These are phyloP conservation scores for Sarcoramphus papa DNA, from an alignment of 2,797 vertebrate species.

Conservation along the genomic window DNA sequence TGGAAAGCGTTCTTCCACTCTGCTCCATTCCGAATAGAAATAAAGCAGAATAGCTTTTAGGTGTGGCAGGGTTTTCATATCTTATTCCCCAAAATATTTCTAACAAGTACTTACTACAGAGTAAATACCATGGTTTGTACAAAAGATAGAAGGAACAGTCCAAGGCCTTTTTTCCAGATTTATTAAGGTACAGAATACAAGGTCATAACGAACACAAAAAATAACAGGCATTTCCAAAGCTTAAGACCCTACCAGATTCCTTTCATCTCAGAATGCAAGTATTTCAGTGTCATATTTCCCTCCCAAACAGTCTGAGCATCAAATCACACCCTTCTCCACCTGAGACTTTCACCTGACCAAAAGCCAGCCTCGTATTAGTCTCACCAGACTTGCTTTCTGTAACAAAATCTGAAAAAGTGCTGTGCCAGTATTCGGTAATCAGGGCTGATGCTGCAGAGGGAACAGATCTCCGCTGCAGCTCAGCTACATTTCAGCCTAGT, in stretches of 20 bases:
- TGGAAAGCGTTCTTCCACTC: neutral
- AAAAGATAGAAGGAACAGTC: neutral
- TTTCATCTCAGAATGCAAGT: accelerated
- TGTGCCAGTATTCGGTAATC: neutral
- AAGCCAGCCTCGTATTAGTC: neutral
- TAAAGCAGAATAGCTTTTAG: neutral
- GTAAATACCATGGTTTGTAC: neutral
- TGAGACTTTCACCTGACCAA: accelerated
- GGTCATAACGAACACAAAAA: accelerated
- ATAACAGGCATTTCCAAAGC: accelerated
- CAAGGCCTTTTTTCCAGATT: neutral
- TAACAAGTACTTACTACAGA: neutral
- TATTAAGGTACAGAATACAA: neutral
- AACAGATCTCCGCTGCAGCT: neutral
- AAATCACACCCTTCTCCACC: neutral
- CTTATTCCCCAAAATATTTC: neutral
- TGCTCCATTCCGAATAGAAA: neutral
- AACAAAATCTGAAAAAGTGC: neutral
- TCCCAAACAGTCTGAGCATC: neutral
- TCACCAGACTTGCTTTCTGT: neutral
- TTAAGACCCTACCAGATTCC: neutral
- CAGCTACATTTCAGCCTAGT: neutral
- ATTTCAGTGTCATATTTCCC: neutral
- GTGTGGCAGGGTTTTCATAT: neutral
- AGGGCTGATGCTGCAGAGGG: neutral